Percentiles rank a stretch among this genome's conserved stretches.
Conservation (phyloP, 2,797 vertebrate species). For the Arrhamphus sclerolepis region DNA sequence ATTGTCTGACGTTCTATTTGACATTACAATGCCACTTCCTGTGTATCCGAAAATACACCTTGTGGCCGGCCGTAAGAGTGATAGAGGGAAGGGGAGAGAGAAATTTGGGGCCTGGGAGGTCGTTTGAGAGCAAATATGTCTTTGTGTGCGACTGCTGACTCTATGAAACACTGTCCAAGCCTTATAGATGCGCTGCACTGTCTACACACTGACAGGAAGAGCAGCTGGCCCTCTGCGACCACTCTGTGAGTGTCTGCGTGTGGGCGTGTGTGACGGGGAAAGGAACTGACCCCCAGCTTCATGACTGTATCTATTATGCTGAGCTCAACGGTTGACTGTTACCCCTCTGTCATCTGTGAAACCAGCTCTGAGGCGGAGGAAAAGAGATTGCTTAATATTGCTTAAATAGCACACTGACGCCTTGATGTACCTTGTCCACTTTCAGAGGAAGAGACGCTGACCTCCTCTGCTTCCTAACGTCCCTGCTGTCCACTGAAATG, state of each 20-base stretch:
- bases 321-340: slow-evolving; percentile 53
- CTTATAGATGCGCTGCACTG: slow-evolving; percentile 55
- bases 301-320: slow-evolving; percentile 72
- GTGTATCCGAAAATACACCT: slow-evolving; percentile 71
- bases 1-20: slow-evolving; percentile 63
- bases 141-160: slow-evolving; percentile 53
- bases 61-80: slow-evolving; percentile 28
- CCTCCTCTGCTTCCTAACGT: slow-evolving; percentile 59
- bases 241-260: slow-evolving; percentile 34
- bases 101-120: slow-evolving; percentile 15
- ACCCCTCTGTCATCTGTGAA: slow-evolving; percentile 39
- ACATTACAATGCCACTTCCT: slow-evolving; percentile 70
- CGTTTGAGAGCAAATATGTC: slow-evolving; percentile 28
- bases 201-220: slow-evolving; percentile 74
- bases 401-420: slow-evolving; percentile 42
- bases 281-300: slow-evolving; percentile 64
- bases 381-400: slow-evolving; percentile 34
- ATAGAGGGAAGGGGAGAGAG: slow-evolving; percentile 1
- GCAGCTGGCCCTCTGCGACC: slow-evolving; percentile 70
- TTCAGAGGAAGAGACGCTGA: slow-evolving; percentile 62
- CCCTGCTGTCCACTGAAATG: slow-evolving; percentile 41
- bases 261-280: slow-evolving; percentile 41
- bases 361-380: slow-evolving; percentile 35
- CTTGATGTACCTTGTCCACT: slow-evolving; percentile 36
- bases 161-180: slow-evolving; percentile 39